phyloP scores from a whole-genome alignment of 2,113 vertebrate genomes.

The Xenus cinereus region DNA sequence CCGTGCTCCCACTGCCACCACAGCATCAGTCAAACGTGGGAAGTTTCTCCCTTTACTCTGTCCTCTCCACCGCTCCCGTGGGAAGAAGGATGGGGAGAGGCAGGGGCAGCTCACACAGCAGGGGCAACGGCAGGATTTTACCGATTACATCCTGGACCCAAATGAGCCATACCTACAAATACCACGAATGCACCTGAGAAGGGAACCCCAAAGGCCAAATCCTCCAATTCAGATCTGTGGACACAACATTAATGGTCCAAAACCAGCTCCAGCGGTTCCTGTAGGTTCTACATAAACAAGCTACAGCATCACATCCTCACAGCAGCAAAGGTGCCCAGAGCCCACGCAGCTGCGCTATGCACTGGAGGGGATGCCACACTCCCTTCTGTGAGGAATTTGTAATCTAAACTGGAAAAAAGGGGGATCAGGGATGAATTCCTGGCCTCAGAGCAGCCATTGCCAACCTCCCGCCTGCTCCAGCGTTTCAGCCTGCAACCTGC shows the following conservation, averaged over 20 bases:
- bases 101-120: neutral
- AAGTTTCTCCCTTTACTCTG: neutral
- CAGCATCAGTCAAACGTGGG: accelerated
- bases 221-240: neutral
- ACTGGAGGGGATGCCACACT: neutral
- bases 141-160: neutral
- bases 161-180: neutral
- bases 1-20: accelerated
- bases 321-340: neutral
- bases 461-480: neutral
- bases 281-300: neutral
- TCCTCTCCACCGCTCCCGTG: neutral
- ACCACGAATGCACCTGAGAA: neutral
- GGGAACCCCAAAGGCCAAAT: neutral
- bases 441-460: neutral
- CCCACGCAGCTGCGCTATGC: accelerated
- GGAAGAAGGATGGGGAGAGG: neutral
- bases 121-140: neutral
- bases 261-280: neutral
- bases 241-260: neutral
- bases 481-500: neutral
- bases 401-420: neutral
- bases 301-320: accelerated
- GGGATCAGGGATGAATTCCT: neutral
- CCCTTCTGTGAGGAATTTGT: neutral